Percentiles rank a stretch among this genome's conserved stretches.
Conservation (phyloP, 1,140 invertebrate genomes). For the Caerostris darwini region DNA sequence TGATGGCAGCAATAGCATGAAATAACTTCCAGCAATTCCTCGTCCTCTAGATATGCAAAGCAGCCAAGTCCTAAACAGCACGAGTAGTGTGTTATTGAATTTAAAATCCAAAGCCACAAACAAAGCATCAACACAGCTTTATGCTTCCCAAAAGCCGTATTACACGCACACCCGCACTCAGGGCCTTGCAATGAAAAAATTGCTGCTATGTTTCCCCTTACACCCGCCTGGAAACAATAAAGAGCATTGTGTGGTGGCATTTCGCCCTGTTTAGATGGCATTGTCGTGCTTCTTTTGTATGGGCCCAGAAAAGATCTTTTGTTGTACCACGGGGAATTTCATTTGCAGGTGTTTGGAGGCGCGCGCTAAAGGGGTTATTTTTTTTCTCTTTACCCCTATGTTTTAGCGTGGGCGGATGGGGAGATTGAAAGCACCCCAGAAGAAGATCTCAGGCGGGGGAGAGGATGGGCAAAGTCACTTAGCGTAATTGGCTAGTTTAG, state of each 20-base stretch:
- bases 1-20: no score
- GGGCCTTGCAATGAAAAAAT: not conserved
- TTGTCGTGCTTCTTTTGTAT: slow-evolving; percentile 52
- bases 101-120: slow-evolving; percentile 7
- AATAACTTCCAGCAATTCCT: no score
- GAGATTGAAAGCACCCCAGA: not conserved
- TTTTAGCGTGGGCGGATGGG: not conserved
- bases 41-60: not conserved
- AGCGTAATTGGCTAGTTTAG: slow-evolving; percentile 49
- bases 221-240: slow-evolving; percentile 30
- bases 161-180: not conserved
- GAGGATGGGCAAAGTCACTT: slow-evolving; percentile 14
- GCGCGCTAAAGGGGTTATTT: slow-evolving; percentile 14
- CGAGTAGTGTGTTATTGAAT: slow-evolving; percentile 21
- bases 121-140: not conserved
- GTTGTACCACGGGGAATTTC: slow-evolving; percentile 47
- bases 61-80: not conserved
- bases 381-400: not conserved
- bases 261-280: slow-evolving; percentile 33
- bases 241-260: slow-evolving; percentile 45
- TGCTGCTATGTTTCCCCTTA: not conserved
- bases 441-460: not conserved
- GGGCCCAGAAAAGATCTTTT: slow-evolving; percentile 8
- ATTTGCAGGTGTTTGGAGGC: slow-evolving; percentile 41
- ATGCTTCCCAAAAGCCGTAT: slow-evolving; percentile 35